phyloP scores from a whole-genome alignment of 2,113 vertebrate species.

The Vulpes vulpes region DNA sequence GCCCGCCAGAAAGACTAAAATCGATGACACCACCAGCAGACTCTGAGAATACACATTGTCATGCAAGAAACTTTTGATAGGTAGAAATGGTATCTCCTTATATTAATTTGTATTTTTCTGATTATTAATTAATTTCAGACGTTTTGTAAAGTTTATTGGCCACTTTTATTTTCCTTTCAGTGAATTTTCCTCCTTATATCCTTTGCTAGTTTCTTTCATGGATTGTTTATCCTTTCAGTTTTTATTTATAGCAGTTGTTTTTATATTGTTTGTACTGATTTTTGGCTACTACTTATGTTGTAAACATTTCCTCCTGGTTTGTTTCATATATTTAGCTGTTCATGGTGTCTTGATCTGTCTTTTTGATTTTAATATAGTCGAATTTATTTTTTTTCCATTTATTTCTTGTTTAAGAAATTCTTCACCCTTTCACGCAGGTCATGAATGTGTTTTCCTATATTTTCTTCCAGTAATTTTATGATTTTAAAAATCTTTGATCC shows the following conservation, averaged over 20 bases:
- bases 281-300: slow-evolving; percentile 56
- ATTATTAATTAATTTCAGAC: not conserved
- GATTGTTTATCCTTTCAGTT: slow-evolving; percentile 62
- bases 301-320: slow-evolving; percentile 44
- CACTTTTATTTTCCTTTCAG: slow-evolving; percentile 2
- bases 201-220: slow-evolving; percentile 49
- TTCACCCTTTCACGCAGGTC: not conserved
- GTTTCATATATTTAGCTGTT: slow-evolving; percentile 47
- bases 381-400: slow-evolving; percentile 42
- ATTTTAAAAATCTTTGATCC: slow-evolving; percentile 28
- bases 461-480: slow-evolving; percentile 23
- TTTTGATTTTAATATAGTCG: not conserved
- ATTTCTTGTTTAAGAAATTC: not conserved
- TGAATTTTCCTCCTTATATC: slow-evolving; percentile 45
- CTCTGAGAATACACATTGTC: not conserved
- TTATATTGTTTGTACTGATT: slow-evolving; percentile 37
- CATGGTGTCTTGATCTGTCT: not conserved
- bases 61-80: not conserved
- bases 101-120: slow-evolving; percentile 42
- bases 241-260: slow-evolving; percentile 71
- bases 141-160: not conserved
- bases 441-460: not conserved
- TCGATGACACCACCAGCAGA: not conserved
- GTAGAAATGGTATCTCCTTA: not conserved
- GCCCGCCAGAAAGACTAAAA: not conserved